These are phyloP conservation scores for Melanotaenia nigrans DNA, from an alignment of 2,797 vertebrate genomes.

Conservation along the genomic window DNA sequence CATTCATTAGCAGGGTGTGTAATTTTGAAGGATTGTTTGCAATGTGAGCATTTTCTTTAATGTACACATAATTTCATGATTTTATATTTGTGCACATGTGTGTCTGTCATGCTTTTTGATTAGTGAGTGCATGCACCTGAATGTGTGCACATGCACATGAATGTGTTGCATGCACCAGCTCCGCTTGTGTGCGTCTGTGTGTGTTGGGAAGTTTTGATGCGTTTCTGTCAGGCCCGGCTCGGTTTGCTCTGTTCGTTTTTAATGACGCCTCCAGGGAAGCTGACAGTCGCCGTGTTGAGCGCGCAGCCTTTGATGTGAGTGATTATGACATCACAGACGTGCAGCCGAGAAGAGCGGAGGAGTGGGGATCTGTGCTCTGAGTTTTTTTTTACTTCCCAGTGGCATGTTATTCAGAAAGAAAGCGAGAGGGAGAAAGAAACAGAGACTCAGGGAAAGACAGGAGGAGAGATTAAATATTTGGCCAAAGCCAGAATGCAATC, in stretches of 20 bases:
- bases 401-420: conserved; percentile 73
- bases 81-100: conserved; percentile 20
- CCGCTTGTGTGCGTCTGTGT: conserved; percentile 35
- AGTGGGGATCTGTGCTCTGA: conserved; percentile 72
- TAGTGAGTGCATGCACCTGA: conserved; percentile 19
- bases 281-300: conserved; percentile 85
- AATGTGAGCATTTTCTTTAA: conserved; percentile 35
- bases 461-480: conserved; percentile 78
- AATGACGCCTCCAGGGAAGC: conserved; percentile 88
- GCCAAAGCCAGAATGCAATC: conserved; percentile 71
- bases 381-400: conserved; percentile 64
- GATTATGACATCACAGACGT: conserved; percentile 87
- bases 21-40: conserved; percentile 25
- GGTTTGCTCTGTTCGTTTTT: conserved; percentile 83
- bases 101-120: conserved; percentile 12
- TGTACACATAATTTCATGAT: conserved; percentile 36
- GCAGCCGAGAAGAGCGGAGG: conserved; percentile 80
- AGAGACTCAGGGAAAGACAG: conserved; percentile 34
- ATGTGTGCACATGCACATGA: not conserved
- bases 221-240: conserved; percentile 81
- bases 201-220: conserved; percentile 76
- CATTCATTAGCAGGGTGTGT: conserved; percentile 13
- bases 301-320: conserved; percentile 84
- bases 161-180: not conserved
- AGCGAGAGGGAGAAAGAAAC: conserved; percentile 46